phyloP scores from a whole-genome alignment of 2,888 invertebrate species.

The Bhutanitis thaidina region DNA sequence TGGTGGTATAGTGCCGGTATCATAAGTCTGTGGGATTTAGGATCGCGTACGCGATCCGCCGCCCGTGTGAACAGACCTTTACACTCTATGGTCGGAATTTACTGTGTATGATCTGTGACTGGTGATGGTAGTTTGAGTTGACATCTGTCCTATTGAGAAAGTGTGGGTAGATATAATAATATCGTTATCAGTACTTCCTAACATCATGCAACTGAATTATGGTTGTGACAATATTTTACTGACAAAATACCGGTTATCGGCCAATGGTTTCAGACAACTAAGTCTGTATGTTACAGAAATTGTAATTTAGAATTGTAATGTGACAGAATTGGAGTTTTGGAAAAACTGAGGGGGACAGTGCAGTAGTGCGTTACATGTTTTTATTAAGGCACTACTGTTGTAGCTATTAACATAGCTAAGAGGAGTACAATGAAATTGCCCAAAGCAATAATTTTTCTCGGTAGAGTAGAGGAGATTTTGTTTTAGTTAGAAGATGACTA shows the following conservation, averaged over 20 bases:
- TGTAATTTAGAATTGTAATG: neutral
- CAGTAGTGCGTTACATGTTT: slow-evolving; percentile 9
- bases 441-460: slow-evolving; percentile 40
- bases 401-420: slow-evolving; percentile 20
- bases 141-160: neutral
- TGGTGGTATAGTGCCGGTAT: too few species aligned
- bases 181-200: neutral
- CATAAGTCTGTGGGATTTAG: too few species aligned
- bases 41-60: slow-evolving; percentile 86
- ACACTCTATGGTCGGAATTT: slow-evolving; percentile 2
- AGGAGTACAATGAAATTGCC: slow-evolving; percentile 32
- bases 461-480: slow-evolving; percentile 20
- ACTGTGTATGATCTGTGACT: neutral
- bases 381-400: slow-evolving; percentile 19
- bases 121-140: slow-evolving; percentile 2
- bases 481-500: slow-evolving; percentile 38
- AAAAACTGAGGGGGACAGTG: neutral
- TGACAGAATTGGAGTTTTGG: neutral
- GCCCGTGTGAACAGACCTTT: slow-evolving; percentile 71
- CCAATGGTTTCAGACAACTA: neutral
- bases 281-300: slow-evolving; percentile 4
- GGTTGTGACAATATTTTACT: slow-evolving; percentile 18
- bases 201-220: slow-evolving; percentile 1
- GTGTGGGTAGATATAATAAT: neutral
- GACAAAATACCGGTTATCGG: slow-evolving; percentile 14